Percentiles rank a stretch among this genome's conserved stretches.
Conservation (phyloP, 1,140 invertebrate genomes). For the Drosophila nasuta region DNA sequence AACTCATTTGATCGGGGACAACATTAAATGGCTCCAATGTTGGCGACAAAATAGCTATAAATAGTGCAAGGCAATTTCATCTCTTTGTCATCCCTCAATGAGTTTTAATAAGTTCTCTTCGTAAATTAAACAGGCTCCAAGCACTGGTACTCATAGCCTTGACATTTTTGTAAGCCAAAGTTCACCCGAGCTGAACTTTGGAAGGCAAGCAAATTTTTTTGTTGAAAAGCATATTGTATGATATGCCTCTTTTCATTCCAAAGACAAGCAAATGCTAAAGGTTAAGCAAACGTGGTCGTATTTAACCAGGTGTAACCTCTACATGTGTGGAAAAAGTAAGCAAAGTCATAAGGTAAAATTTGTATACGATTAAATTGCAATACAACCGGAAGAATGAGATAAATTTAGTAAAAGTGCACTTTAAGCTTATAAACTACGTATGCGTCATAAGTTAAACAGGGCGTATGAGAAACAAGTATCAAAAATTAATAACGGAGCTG, state of each 20-base stretch:
- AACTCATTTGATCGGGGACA: slow-evolving; percentile 40
- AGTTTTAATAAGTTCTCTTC: slow-evolving; percentile 14
- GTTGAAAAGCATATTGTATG: slow-evolving; percentile 45
- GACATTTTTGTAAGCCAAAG: slow-evolving; percentile 36
- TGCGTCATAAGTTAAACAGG: slow-evolving; percentile 7
- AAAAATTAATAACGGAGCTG: slow-evolving; percentile 33
- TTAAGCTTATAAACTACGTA: slow-evolving; percentile 10
- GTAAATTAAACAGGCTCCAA: slow-evolving; percentile 20
- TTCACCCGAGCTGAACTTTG: slow-evolving; percentile 24
- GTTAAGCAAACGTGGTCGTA: slow-evolving; percentile 43
- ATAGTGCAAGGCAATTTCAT: slow-evolving; percentile 36
- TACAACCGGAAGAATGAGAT: too few species aligned
- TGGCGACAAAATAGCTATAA: slow-evolving; percentile 44
- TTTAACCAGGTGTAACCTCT: slow-evolving; percentile 6
- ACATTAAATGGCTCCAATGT: slow-evolving; percentile 10
- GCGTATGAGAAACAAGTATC: slow-evolving; percentile 29
- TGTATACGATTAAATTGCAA: background rate
- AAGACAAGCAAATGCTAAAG: slow-evolving; percentile 43
- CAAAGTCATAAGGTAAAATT: background rate
- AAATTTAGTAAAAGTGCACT: slow-evolving; percentile 11
- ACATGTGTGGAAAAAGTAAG: background rate
- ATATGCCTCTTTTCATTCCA: background rate
- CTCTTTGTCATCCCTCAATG: slow-evolving; percentile 1
- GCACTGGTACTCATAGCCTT: slow-evolving; percentile 26
- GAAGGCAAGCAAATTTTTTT: slow-evolving; percentile 43